Evolutionary conservation across 2,888 invertebrate species (phyloP).

Genomic region (Lycocerus yunnanus): DNA sequence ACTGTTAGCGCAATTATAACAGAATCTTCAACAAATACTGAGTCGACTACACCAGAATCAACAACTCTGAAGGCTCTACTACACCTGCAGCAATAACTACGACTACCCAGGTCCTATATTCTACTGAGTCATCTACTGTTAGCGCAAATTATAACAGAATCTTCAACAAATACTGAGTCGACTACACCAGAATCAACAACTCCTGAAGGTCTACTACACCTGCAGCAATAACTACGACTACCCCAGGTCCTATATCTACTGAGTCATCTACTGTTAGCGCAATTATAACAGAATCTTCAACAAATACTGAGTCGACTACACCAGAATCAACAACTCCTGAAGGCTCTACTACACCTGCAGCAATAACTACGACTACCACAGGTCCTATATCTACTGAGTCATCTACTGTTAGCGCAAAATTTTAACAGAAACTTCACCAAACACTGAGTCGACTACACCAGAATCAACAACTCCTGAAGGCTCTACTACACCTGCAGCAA

Average conservation of each 20-base stretch:
- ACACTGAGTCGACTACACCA: background rate
- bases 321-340: too few relatives aligned
- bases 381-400: too few relatives aligned
- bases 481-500: background rate
- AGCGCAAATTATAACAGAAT: too few relatives aligned
- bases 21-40: background rate
- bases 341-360: too few relatives aligned
- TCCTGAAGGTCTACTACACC: too few relatives aligned
- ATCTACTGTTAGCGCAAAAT: background rate
- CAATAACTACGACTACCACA: background rate
- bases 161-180: background rate
- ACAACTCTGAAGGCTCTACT: background rate
- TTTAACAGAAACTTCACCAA: background rate
- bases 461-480: background rate
- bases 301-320: too few relatives aligned
- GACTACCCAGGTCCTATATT: background rate
- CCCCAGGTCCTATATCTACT: too few relatives aligned
- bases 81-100: too few relatives aligned
- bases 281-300: too few relatives aligned
- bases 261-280: too few relatives aligned
- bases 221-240: too few relatives aligned
- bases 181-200: background rate
- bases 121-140: too few relatives aligned
- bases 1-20: background rate
- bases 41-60: background rate